Percentiles rank a stretch among this genome's conserved stretches.
phyloP scores from a whole-genome alignment of 2,888 invertebrate species.

The Ormyrus thymus region DNA sequence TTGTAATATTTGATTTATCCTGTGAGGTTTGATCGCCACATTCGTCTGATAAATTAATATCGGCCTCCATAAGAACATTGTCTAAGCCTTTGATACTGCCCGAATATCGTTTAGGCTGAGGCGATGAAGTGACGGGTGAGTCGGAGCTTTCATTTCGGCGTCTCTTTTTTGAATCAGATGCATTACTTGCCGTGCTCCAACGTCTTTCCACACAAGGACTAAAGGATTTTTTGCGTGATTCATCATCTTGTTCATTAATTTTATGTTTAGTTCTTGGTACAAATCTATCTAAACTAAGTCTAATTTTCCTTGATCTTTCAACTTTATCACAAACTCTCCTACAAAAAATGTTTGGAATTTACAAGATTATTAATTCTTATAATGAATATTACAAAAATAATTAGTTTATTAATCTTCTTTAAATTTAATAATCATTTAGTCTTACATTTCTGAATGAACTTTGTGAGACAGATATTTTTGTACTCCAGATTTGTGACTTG shows the following conservation, averaged over 20 bases:
- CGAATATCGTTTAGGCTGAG: conserved; percentile 59
- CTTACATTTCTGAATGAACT: conserved; percentile 65
- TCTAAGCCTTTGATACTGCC: conserved; percentile 63
- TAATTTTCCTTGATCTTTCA: conserved; percentile 69
- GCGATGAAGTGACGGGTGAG: conserved; percentile 59
- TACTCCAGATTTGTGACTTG: conserved; percentile 62
- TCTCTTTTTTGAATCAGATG: conserved; percentile 67
- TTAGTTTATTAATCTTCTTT: conserved; percentile 3
- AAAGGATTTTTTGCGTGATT: conserved; percentile 60
- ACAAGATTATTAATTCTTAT: conserved; percentile 6
- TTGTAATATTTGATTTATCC: conserved; percentile 40
- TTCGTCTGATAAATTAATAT: conserved; percentile 70
- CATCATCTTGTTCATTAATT: conserved; percentile 59
- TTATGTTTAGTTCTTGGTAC: conserved; percentile 68
- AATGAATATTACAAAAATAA: not conserved
- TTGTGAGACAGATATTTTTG: conserved; percentile 64
- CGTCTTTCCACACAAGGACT: conserved; percentile 75
- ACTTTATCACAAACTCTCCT: conserved; percentile 65
- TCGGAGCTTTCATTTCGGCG: conserved; percentile 59
- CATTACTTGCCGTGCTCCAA: conserved; percentile 77
- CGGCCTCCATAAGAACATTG: conserved; percentile 68
- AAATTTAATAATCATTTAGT: conserved; percentile 43
- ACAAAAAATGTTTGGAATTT: conserved; percentile 34
- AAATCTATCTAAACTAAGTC: conserved; percentile 70
- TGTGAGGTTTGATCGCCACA: conserved; percentile 61